These are phyloP conservation scores for Glyptemys insculpta DNA, from an alignment of 2,797 vertebrate genomes.

Conservation along the genomic window DNA sequence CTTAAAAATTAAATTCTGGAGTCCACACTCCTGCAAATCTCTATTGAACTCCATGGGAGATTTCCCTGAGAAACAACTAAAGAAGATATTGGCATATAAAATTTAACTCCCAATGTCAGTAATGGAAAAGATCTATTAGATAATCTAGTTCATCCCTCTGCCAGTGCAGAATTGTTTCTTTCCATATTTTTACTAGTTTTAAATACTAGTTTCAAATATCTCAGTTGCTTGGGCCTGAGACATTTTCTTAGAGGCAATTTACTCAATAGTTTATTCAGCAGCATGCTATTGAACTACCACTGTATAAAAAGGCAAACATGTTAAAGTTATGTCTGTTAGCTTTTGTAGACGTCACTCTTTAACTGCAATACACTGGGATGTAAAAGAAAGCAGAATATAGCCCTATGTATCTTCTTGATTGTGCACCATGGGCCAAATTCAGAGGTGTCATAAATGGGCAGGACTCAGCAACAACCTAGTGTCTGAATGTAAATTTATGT, in stretches of 20 bases:
- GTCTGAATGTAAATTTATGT: background rate
- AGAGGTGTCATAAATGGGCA: background rate
- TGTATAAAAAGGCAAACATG: background rate
- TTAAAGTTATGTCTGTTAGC: slow-evolving; percentile 17
- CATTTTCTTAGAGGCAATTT: slow-evolving; percentile 17
- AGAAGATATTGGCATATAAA: background rate
- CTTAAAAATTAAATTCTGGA: background rate
- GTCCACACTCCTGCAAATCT: background rate
- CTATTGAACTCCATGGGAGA: background rate
- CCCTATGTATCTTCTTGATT: background rate
- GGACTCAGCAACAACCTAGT: background rate
- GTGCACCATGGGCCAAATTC: background rate
- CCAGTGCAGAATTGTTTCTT: background rate
- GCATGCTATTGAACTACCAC: slow-evolving; percentile 42
- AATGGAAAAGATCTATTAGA: background rate
- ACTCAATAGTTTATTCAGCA: slow-evolving; percentile 20
- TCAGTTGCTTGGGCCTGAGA: slow-evolving; percentile 20
- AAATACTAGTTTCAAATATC: background rate
- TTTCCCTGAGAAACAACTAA: background rate
- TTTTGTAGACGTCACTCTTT: background rate
- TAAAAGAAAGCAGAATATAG: background rate
- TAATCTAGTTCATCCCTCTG: background rate
- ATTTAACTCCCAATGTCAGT: accelerated
- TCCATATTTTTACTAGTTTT: background rate
- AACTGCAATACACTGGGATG: background rate